Base-by-base conservation (phyloP, 2,113 vertebrate species). In the Oreochromis tanganicae region DNA sequence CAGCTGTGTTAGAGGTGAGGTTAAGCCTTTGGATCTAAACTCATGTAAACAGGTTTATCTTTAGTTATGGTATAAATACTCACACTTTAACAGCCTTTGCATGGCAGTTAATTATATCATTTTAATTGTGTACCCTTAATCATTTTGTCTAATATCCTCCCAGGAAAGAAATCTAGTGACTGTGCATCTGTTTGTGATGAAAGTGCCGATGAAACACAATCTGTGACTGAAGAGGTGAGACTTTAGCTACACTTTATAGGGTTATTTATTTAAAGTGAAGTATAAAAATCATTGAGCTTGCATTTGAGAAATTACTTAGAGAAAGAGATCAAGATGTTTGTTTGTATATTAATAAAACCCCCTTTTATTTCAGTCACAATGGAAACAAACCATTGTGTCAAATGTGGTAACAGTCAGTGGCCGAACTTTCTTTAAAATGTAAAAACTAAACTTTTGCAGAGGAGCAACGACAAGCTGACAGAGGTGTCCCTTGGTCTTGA, bases 171-270 rank as follows among this genome's bases (percentile, higher is more conserved):
- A 61, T 32, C 57, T 16, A 61, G 29, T 61, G 29, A 61, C 57
- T 61, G 57, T 61, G 57, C 57, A 61, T 61, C 57, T 10, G 57
- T 61, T 61, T 61, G 8, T 61, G 57, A 61, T 61, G 57, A 61
- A 32, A 61, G 57, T 32, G 57, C 27, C 1, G 14, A 61, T 61
- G 57, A 61, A 61, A 32, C 57, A 32, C 27, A 32, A 61, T 61
- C 57, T 61, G 27, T 61, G 57, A 61, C 57, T 32, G 8, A 61
- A 61, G 5, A 32, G 57, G 57, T 61, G 57, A 61, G 57, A 61
- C 57, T 61, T 61, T 17, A 61, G 57, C 57, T 61, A 32, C 57
- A 6, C 5, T 32, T 61, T 32, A 32, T 32, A 0, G 8, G 57
- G 57, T 2, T 61, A 32, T 61, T 32, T 61, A 17, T 61, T 61